A percentile compares a stretch with the other conserved stretches of the same genome.
Conservation (phyloP, 2,113 vertebrate genomes). For the Octodon degus region DNA sequence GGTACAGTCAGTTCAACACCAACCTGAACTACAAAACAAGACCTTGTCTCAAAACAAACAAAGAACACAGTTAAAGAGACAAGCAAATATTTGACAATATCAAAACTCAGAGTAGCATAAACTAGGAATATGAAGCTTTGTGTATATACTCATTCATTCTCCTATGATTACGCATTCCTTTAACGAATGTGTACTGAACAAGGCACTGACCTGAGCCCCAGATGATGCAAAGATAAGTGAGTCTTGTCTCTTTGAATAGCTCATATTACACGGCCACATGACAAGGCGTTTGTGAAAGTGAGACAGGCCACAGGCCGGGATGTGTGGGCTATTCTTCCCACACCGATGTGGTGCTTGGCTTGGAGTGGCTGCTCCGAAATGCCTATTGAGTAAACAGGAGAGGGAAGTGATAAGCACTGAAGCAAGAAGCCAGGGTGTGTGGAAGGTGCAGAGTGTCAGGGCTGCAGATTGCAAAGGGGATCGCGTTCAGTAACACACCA, state of each 20-base stretch:
- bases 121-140: not conserved
- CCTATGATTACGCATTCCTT: not conserved
- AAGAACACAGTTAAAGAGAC: not conserved
- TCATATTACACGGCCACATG: not conserved
- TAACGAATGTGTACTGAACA: not conserved
- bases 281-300: not conserved
- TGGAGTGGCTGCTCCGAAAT: not conserved
- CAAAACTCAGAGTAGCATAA: slow-evolving; percentile 35
- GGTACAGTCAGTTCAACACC: too few species aligned
- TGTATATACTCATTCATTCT: not conserved
- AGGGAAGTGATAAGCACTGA: not conserved
- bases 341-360: not conserved
- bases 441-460: not conserved
- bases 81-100: not conserved
- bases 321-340: slow-evolving; percentile 1
- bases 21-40: not conserved
- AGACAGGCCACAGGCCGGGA: not conserved
- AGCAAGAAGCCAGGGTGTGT: not conserved
- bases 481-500: not conserved
- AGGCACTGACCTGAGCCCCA: not conserved
- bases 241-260: not conserved
- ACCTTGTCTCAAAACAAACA: not conserved
- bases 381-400: not conserved
- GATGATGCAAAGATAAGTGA: not conserved
- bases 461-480: not conserved